Conservation (phyloP, 35 echinoderm and acorn worm genomes). For the Diadema setosum region DNA sequence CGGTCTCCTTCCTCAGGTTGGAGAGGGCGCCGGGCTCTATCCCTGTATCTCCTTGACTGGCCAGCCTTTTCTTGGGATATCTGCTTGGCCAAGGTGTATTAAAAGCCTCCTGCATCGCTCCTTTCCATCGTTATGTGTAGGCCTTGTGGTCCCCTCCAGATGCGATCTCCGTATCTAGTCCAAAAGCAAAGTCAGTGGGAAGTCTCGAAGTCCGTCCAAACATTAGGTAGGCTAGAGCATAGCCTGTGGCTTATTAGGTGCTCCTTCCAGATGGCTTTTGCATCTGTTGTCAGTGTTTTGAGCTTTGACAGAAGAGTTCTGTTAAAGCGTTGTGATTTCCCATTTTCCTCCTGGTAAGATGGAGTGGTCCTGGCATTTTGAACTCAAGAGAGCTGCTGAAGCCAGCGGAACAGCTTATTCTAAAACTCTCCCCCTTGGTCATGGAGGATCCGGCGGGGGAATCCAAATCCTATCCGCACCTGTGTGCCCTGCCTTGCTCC, state of each 20-base stretch:
- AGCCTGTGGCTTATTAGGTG: conserved; percentile 38
- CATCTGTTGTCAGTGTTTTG: conserved; percentile 13
- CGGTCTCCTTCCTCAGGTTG: conserved; percentile 6
- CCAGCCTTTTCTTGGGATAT: not conserved
- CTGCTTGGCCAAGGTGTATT: not conserved
- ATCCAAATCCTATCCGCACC: conserved; percentile 5
- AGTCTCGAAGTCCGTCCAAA: conserved; percentile 54
- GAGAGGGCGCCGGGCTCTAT: not conserved
- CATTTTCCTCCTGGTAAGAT: conserved; percentile 47
- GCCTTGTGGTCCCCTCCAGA: not conserved
- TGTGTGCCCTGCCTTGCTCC: not conserved
- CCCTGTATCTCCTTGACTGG: conserved; percentile 6
- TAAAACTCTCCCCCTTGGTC: conserved; percentile 55
- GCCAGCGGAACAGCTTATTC: conserved; percentile 39
- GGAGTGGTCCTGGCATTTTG: conserved; percentile 17
- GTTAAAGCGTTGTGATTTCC: conserved; percentile 49
- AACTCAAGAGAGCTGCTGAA: conserved; percentile 24
- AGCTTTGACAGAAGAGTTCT: conserved; percentile 40
- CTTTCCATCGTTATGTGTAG: conserved; percentile 38
- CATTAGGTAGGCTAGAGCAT: conserved; percentile 40
- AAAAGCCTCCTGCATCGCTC: conserved; percentile 53
- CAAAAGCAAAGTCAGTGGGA: conserved; percentile 67
- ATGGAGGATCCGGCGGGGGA: conserved; percentile 17
- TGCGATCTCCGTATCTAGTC: not conserved
- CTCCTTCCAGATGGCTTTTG: conserved; percentile 47